A percentile compares a stretch with the other conserved stretches of the same genome.
Conservation (phyloP, 2,888 invertebrate species). For the Abrostola tripartita region DNA sequence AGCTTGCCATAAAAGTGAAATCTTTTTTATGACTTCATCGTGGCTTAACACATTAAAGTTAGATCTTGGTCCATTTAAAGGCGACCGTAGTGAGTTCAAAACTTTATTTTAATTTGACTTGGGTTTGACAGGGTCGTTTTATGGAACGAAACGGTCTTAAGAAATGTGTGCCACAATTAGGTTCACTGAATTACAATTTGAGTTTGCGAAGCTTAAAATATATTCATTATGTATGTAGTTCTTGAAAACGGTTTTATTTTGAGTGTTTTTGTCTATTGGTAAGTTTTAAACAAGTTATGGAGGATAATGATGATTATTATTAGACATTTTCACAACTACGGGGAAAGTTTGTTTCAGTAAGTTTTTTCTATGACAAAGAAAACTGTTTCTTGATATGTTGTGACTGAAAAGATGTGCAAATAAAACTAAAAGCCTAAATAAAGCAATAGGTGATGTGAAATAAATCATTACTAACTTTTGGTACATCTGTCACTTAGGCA, state of each 20-base stretch:
- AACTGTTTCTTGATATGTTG: no score
- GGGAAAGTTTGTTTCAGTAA: no score
- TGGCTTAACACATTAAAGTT: slow-evolving; percentile 43
- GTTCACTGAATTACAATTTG: not conserved
- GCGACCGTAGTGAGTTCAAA: slow-evolving; percentile 19
- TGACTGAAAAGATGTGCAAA: no score
- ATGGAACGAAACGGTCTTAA: slow-evolving; percentile 23
- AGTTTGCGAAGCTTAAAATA: not conserved
- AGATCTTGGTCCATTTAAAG: slow-evolving; percentile 34
- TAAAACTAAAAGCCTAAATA: no score
- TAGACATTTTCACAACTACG: no score
- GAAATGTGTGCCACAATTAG: slow-evolving; percentile 6
- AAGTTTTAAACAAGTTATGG: no score
- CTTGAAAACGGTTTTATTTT: no score
- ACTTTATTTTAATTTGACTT: slow-evolving; percentile 39
- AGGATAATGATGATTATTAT: no score
- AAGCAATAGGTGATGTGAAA: not conserved
- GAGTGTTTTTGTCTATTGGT: no score
- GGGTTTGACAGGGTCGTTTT: slow-evolving; percentile 29
- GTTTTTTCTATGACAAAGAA: no score
- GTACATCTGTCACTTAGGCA: not conserved
- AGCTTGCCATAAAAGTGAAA: slow-evolving; percentile 50
- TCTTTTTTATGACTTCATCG: slow-evolving; percentile 48
- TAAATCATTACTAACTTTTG: not conserved
- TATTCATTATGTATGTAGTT: no score